Base-by-base conservation (phyloP, 2,888 invertebrate genomes). In the Agonopterix alstromeriana region DNA sequence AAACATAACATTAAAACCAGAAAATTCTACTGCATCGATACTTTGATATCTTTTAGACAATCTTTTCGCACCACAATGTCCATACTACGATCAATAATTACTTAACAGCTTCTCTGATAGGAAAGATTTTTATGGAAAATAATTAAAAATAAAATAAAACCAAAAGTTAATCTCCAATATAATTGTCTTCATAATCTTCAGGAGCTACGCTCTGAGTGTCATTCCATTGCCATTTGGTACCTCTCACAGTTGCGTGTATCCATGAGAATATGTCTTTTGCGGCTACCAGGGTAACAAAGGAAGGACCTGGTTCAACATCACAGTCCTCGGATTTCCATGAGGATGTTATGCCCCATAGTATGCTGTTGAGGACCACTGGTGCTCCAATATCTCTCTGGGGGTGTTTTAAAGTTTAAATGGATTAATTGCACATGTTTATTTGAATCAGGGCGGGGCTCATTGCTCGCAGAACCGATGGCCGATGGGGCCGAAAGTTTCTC, bases 371-470 rank as follows among this genome's bases (percentile, higher is more conserved):
- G 0, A 82, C 79, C 0, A 82, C 80, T 1, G 84, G 83, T 0
- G 82, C 82, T 0, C 84, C 83, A 0, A 61, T 50, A 9, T 83
- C 77, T 53, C 77, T 70, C 84, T 84, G 62, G 7, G 63, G 68
- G 7, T 5, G 7, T 27, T n/a, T 27, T 3, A 27, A 27, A 27
- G 27, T 3, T 5, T 27, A 5, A 17, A 17, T 17, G 17, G 17
- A 17, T 17, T 17, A 3, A 17, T 17, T 17, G 17, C 3, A 27
- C 5, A 27, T 7, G 27, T 27, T 27, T 7, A 27, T 27, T 27
- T 27, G 27, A 27, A 27, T 27, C 0, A n/a, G n/a, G n/a, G n/a
- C n/a, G n/a, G n/a, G n/a, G n/a, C n/a, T n/a, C n/a, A n/a, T n/a
- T n/a, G n/a, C n/a, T n/a, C n/a, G n/a, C n/a, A n/a, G n/a, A n/a